phyloP scores from a whole-genome alignment of 2,888 invertebrate genomes.

The Noctua janthina region DNA sequence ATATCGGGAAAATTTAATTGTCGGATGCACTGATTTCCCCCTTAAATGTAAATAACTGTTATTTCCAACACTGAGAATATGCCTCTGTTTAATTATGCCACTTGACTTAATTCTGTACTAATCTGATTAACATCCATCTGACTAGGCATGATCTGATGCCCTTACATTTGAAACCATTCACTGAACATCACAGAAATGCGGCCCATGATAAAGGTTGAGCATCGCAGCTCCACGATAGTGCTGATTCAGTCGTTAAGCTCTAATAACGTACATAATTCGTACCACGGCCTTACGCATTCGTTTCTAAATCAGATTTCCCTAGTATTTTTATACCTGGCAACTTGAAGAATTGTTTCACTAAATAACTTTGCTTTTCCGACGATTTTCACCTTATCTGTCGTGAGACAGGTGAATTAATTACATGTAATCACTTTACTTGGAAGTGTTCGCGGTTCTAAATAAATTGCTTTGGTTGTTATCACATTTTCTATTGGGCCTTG shows the following conservation, averaged over 20 bases:
- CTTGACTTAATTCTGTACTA: conserved; percentile 5
- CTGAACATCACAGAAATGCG: conserved; percentile 1
- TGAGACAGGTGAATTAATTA: conserved; percentile 32
- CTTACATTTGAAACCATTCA: conserved; percentile 22
- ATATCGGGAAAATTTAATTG: background rate
- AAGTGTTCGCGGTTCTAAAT: conserved; percentile 18
- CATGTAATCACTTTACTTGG: conserved; percentile 33
- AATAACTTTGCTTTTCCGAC: conserved; percentile 16
- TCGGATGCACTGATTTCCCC: background rate
- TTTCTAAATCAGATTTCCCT: conserved; percentile 45
- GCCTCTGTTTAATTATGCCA: conserved; percentile 11
- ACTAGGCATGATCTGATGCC: conserved; percentile 31
- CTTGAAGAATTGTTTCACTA: conserved; percentile 15
- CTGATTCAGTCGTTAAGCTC: conserved; percentile 47
- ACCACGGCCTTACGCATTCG: conserved; percentile 37
- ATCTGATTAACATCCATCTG: conserved; percentile 22
- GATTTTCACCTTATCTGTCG: conserved; percentile 15
- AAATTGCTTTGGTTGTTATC: background rate
- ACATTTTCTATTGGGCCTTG: background rate
- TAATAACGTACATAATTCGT: conserved; percentile 42
- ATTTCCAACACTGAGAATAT: conserved; percentile 11
- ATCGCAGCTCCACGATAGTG: conserved; percentile 13
- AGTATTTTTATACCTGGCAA: conserved; percentile 11
- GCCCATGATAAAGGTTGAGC: conserved; percentile 28
- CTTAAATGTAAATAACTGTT: too few species aligned